phyloP scores from a whole-genome alignment of 35 echinoderm and acorn worm species.

The Nesometra sesokonis region DNA sequence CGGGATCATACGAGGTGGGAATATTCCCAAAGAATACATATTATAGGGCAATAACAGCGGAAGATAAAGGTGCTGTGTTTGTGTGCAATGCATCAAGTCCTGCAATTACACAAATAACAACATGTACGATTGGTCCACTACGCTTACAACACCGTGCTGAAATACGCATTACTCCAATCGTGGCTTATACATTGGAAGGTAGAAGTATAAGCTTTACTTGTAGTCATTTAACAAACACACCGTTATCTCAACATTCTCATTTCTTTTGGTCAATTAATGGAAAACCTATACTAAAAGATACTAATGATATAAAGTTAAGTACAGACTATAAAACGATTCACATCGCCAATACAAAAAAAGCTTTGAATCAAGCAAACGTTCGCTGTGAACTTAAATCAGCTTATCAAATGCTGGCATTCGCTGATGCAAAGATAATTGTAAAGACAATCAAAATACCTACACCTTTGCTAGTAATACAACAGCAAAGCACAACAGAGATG shows the following conservation, averaged over 20 bases:
- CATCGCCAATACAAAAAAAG: background rate
- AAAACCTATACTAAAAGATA: background rate
- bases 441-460: background rate
- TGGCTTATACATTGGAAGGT: background rate
- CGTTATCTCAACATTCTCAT: background rate
- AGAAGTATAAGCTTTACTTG: background rate
- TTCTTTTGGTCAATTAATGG: background rate
- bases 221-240: background rate
- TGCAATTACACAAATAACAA: conserved; percentile 7
- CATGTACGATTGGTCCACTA: conserved; percentile 33
- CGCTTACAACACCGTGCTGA: background rate
- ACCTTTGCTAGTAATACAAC: background rate
- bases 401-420: background rate
- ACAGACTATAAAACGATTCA: background rate
- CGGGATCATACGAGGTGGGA: background rate
- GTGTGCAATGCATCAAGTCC: conserved; percentile 12
- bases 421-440: background rate
- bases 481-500: background rate
- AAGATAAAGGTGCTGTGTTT: conserved; percentile 16
- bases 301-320: background rate
- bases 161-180: background rate
- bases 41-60: background rate
- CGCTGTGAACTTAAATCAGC: background rate
- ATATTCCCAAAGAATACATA: conserved; percentile 5
- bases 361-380: background rate